phyloP scores from a whole-genome alignment of 2,797 vertebrate genomes.

The Enteromius mattozi region DNA sequence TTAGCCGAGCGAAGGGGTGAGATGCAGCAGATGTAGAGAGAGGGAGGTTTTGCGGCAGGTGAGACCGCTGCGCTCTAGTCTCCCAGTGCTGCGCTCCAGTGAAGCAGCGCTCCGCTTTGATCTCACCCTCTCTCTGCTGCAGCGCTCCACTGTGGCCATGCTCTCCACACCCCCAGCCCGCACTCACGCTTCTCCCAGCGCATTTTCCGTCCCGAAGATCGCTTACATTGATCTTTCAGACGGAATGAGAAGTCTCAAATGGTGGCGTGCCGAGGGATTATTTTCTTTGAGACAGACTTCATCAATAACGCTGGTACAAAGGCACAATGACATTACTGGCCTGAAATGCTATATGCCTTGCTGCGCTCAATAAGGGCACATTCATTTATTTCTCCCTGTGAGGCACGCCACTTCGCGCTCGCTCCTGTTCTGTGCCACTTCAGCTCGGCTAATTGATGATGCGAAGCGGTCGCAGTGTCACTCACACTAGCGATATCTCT shows the following conservation, averaged over 20 bases:
- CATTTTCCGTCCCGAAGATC: conserved; percentile 53
- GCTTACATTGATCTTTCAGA: conserved; percentile 63
- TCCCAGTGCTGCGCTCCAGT: conserved; percentile 51
- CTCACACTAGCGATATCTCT: conserved; percentile 33
- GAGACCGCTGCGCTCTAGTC: conserved; percentile 51
- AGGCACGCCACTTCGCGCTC: conserved; percentile 51
- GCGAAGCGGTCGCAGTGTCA: conserved; percentile 64
- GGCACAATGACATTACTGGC: conserved; percentile 61
- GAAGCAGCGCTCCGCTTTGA: conserved; percentile 43
- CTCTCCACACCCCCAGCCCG: conserved; percentile 30
- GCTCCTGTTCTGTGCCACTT: conserved; percentile 37
- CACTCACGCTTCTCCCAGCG: conserved; percentile 33
- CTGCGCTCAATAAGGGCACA: conserved; percentile 67
- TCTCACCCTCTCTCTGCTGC: conserved; percentile 37
- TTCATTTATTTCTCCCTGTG: conserved; percentile 66
- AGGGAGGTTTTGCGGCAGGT: conserved; percentile 55
- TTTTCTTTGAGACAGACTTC: conserved; percentile 66
- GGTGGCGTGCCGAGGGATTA: conserved; percentile 65
- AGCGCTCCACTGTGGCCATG: conserved; percentile 30
- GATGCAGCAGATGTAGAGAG: conserved; percentile 41
- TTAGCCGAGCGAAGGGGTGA: conserved; percentile 39
- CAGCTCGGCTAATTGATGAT: conserved; percentile 60
- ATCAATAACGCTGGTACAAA: conserved; percentile 64
- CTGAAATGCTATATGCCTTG: conserved; percentile 68
- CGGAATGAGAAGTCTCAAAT: conserved; percentile 74